Evolutionary conservation across 2,113 vertebrate species (phyloP).

Genomic region (Pluvialis apricaria): DNA sequence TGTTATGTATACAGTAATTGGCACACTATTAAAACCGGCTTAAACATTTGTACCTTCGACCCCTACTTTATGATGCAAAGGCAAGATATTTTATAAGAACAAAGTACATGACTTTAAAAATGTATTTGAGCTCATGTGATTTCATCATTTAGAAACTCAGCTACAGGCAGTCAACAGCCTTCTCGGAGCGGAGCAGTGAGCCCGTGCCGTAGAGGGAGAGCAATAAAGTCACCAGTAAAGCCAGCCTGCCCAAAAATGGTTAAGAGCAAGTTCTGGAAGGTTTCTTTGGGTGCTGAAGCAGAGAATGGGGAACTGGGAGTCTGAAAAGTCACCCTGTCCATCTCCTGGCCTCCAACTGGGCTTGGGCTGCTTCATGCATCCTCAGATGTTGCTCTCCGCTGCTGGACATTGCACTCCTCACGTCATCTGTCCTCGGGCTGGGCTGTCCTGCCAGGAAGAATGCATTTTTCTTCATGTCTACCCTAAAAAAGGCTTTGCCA

Average conservation of each 20-base stretch:
- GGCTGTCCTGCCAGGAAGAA: background rate
- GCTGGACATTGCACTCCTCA: too few species aligned
- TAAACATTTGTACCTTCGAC: background rate
- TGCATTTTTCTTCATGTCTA: background rate
- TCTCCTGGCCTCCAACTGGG: background rate
- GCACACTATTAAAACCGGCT: background rate
- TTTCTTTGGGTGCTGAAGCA: background rate
- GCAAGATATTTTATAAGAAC: background rate
- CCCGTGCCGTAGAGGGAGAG: background rate
- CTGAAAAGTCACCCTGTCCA: background rate
- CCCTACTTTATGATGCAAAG: background rate
- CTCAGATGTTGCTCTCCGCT: background rate
- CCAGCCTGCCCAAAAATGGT: background rate
- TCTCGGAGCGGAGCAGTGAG: background rate
- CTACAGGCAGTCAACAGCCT: background rate
- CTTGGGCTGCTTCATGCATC: background rate
- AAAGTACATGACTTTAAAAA: background rate
- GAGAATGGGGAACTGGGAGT: background rate
- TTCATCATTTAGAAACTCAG: background rate
- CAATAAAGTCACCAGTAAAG: background rate
- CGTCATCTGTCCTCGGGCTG: rapidly evolving
- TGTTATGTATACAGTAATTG: background rate
- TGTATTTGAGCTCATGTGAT: background rate
- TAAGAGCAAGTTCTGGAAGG: background rate
- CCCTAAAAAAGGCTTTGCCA: background rate